A percentile compares a stretch with the other conserved stretches of the same genome.
Evolutionary conservation across 2,797 vertebrate species (phyloP).

Genomic region (Acrocephalus scirpaceus): DNA sequence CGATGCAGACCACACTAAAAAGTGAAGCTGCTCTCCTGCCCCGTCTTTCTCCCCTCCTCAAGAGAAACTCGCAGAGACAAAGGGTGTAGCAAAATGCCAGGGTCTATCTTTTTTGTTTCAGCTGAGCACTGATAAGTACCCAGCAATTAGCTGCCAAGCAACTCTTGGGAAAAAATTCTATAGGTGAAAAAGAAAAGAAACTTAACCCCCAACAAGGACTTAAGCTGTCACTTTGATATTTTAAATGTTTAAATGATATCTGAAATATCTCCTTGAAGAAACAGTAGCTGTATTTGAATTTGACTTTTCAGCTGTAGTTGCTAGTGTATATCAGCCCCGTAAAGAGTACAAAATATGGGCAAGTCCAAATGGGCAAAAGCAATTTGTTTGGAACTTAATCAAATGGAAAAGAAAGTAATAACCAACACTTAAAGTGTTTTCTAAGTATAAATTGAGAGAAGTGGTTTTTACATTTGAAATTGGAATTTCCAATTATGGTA

Average conservation of each 20-base stretch:
- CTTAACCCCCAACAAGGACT: too few relatives aligned
- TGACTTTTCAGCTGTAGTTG: slow-evolving; percentile 26
- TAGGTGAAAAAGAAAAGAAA: too few relatives aligned
- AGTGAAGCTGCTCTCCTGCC: too few relatives aligned
- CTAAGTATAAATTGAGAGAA: not conserved
- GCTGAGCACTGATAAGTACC: too few relatives aligned
- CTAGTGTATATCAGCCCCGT: not conserved
- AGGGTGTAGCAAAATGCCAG: too few relatives aligned
- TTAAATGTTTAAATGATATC: slow-evolving; percentile 35
- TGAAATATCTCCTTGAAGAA: slow-evolving; percentile 46
- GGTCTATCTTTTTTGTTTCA: too few relatives aligned
- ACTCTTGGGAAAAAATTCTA: too few relatives aligned
- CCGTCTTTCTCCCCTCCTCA: too few relatives aligned
- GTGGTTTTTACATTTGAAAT: not conserved
- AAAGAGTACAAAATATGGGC: not conserved
- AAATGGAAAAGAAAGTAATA: not conserved
- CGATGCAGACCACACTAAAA: too few relatives aligned
- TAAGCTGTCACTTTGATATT: not conserved
- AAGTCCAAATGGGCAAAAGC: not conserved
- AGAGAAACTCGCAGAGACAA: too few relatives aligned
- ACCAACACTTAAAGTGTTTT: not conserved
- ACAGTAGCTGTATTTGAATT: slow-evolving; percentile 15
- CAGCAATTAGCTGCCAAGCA: too few relatives aligned
- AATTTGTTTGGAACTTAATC: not conserved
- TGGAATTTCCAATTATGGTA: not conserved